These are phyloP conservation scores for Taurulus bubalis DNA, from an alignment of 2,113 vertebrate species.

Conservation along the genomic window DNA sequence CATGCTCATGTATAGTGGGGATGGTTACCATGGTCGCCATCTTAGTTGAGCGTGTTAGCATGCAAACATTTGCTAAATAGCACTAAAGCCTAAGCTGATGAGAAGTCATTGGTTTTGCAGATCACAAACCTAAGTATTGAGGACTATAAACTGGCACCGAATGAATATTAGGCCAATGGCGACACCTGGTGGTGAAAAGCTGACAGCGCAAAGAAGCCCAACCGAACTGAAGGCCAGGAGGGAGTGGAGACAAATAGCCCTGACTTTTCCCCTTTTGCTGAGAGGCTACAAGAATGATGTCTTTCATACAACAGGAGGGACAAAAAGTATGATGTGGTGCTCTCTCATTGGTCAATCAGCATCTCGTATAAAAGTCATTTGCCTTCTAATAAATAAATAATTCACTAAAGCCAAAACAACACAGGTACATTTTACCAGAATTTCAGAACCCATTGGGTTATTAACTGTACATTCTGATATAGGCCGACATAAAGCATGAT, in stretches of 20 bases:
- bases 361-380: not conserved
- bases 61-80: not conserved
- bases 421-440: not conserved
- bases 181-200: slow-evolving; percentile 11
- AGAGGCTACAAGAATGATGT: not conserved
- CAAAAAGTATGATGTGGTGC: not conserved
- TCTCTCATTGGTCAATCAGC: not conserved
- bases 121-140: not conserved
- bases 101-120: not conserved
- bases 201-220: not conserved
- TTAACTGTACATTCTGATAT: not conserved
- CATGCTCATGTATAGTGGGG: not conserved
- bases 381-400: not conserved
- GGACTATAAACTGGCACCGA: not conserved
- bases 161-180: not conserved
- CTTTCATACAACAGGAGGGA: not conserved
- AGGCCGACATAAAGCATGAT: not conserved
- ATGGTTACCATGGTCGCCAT: not conserved
- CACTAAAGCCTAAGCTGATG: not conserved
- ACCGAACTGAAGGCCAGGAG: too few species aligned
- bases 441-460: not conserved
- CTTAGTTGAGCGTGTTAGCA: not conserved
- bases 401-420: not conserved
- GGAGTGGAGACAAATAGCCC: not conserved
- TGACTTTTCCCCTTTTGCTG: not conserved